phyloP scores from a whole-genome alignment of 2,888 invertebrate genomes.

The Pheosia gnoma region DNA sequence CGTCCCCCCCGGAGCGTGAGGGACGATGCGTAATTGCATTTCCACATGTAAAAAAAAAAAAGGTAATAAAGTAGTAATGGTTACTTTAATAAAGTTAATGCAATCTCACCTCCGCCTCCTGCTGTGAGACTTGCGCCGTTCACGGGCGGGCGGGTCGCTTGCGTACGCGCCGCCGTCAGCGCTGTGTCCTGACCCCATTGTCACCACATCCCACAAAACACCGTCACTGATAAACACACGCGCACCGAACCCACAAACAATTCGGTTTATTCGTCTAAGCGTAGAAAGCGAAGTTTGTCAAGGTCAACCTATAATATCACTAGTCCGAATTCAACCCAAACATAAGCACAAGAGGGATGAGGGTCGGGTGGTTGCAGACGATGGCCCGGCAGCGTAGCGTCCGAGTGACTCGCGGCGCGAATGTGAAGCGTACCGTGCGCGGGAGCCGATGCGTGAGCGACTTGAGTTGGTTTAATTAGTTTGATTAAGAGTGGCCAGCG shows the following conservation, averaged over 20 bases:
- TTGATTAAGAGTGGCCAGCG: conserved; percentile 57
- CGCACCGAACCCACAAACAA: conserved; percentile 62
- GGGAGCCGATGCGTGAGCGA: conserved; percentile 67
- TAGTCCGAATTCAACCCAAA: conserved; percentile 4
- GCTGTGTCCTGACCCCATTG: conserved; percentile 81
- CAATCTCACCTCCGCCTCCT: conserved; percentile 76
- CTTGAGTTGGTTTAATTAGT: conserved; percentile 63
- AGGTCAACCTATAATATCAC: background rate
- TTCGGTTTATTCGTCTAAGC: too few relatives aligned
- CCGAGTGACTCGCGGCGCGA: conserved; percentile 71
- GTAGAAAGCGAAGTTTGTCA: conserved; percentile 14
- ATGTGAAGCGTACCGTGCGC: conserved; percentile 77
- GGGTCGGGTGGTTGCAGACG: conserved; percentile 61
- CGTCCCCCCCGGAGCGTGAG: too few relatives aligned
- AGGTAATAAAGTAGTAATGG: too few relatives aligned
- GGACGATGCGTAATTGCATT: too few relatives aligned
- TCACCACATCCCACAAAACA: conserved; percentile 78
- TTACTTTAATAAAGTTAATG: background rate
- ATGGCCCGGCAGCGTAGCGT: conserved; percentile 63
- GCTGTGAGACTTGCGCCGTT: conserved; percentile 66
- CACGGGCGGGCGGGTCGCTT: conserved; percentile 78
- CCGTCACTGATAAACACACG: conserved; percentile 72
- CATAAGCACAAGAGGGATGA: conserved; percentile 20
- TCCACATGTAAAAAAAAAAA: too few relatives aligned
- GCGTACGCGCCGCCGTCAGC: conserved; percentile 77